These are phyloP conservation scores for Donacobius atricapilla DNA, from an alignment of 2,113 vertebrate species.

Conservation along the genomic window DNA sequence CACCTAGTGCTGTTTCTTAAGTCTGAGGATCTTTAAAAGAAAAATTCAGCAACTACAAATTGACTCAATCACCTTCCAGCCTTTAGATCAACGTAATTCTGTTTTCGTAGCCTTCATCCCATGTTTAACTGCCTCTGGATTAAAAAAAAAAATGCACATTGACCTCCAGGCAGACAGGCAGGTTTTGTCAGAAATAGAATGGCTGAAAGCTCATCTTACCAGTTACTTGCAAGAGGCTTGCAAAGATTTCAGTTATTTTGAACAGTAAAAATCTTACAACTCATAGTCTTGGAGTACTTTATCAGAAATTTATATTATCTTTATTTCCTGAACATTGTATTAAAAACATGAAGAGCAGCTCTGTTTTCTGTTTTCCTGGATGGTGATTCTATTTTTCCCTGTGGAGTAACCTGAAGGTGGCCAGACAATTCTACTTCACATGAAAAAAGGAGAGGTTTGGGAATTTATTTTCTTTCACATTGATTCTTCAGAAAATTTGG, in stretches of 20 bases:
- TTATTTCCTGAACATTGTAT: background rate
- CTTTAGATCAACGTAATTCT: background rate
- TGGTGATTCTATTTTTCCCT: background rate
- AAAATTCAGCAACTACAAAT: background rate
- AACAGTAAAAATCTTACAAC: background rate
- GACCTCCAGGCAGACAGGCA: background rate
- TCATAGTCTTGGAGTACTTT: background rate
- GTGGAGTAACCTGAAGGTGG: background rate
- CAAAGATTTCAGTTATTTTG: background rate
- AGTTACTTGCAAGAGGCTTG: background rate
- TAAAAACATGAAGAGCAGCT: background rate
- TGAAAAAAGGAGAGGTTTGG: background rate
- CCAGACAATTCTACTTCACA: background rate
- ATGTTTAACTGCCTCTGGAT: background rate
- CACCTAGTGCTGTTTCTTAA: background rate
- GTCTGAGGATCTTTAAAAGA: background rate
- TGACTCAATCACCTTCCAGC: background rate
- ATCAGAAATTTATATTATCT: background rate
- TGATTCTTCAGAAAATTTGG: background rate
- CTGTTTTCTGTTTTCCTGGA: background rate
- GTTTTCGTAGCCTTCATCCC: background rate
- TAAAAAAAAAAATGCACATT: background rate
- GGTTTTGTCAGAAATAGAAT: background rate
- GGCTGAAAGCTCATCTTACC: background rate
- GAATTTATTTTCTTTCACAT: background rate